Conservation (phyloP, 2,113 vertebrate species). For the Gila orcuttii region DNA sequence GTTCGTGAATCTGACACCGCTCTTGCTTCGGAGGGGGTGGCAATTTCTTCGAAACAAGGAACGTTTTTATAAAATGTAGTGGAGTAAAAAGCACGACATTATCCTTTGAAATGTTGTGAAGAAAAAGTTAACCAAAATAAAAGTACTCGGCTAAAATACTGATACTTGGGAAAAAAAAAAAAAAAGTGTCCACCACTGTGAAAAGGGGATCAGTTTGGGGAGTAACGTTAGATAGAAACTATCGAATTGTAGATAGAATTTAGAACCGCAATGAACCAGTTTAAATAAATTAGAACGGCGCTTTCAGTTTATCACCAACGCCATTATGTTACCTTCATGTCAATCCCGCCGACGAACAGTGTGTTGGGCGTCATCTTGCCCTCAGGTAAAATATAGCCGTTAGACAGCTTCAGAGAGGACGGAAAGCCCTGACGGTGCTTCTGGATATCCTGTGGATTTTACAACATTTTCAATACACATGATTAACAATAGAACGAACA, state of each 20-base stretch:
- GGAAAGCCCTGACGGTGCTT: slow-evolving; percentile 68
- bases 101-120: too few relatives aligned
- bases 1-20: too few relatives aligned
- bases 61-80: too few relatives aligned
- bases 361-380: slow-evolving; percentile 94
- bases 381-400: slow-evolving; percentile 92
- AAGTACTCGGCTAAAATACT: too few relatives aligned
- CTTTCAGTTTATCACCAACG: too few relatives aligned
- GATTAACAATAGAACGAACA: not conserved
- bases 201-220: not conserved
- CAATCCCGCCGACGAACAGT: slow-evolving; percentile 94
- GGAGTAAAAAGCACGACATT: too few relatives aligned
- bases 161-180: too few relatives aligned
- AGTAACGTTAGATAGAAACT: not conserved
- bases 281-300: not conserved
- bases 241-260: not conserved
- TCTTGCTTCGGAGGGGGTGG: too few relatives aligned
- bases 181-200: too few relatives aligned
- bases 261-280: not conserved
- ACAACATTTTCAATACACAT: not conserved
- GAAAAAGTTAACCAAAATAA: too few relatives aligned
- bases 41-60: too few relatives aligned
- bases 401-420: slow-evolving; percentile 74
- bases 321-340: slow-evolving; percentile 81
- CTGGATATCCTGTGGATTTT: slow-evolving; percentile 57